Base-by-base conservation (phyloP, 2,113 vertebrate species). In the Tylochromis polylepis region DNA sequence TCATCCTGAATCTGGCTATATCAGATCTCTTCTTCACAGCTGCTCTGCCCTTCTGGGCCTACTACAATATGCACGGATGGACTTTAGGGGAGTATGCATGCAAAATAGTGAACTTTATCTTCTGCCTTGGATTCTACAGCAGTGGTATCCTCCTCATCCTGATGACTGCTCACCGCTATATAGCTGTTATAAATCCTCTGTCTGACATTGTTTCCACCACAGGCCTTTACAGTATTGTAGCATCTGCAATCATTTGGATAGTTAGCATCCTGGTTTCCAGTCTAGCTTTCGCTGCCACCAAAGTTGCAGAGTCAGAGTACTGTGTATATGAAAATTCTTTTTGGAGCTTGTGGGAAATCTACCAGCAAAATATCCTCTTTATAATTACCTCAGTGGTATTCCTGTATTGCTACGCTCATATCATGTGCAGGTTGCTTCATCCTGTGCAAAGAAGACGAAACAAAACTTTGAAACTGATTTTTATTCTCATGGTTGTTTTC, bases 1-100 rank as follows among this genome's bases (percentile, higher is more conserved):
- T 98, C 85, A 97, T 99, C 91, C 88, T 98, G 85, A 99, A 99
- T 88, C 95, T 99, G 91, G 97, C 97, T 59, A 31, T 97, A 78
- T 98, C 98, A 0, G 98, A 99, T 82, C 94, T 99, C 83, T 59
- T 97, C 12, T 99, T 99, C 95, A 97, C 97, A 6, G 86, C 93
- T 24, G 94, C 97, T 43, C 77, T 99, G 78, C 98, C 98, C 1
- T 97, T 99, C 88, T 98, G 96, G 97, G 90, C 94, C 34, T 85
- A 92, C 51, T 95, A 94, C 9, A 89, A 97, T 60, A 58, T 95
- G 58, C 55, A 91, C 1, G 95, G 93, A 20, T 99, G 98, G 98
- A 91, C 93, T 34, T 96, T 98, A 27, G 97, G 97, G 5, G 94
- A 96, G 8, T 14, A 87, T 11, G 86, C 95, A 6, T 99, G 98